Base-by-base conservation (phyloP, 92 coral and sea anemone species). In the Siderastrea radians region DNA sequence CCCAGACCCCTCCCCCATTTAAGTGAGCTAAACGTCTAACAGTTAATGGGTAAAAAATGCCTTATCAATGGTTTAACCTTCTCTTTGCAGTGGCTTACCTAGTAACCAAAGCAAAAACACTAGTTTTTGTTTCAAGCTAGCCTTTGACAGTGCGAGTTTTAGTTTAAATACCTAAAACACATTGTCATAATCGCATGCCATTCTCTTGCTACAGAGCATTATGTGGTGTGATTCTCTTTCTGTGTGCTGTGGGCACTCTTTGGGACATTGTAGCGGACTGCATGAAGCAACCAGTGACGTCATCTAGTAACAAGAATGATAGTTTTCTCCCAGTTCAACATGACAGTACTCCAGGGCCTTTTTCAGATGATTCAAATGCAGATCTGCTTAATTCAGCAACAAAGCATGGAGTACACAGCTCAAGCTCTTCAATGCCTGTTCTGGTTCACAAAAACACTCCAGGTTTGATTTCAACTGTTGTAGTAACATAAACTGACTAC, bases 221-320 rank as follows among this genome's bases (percentile, higher is more conserved):
- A 48, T 72, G 76, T 13, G 76, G 76, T 1, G 76, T 72, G 55
- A 72, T 72, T 49, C 76, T 72, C n/a, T 49, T 6, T 72, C 76
- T 72, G 76, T 72, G 76, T 48, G n/a, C 52, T 16, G 49, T 72
- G 49, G 76, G 76, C 26, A 72, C 76, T 0, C 0, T 72, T 15
- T 45, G 51, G 76, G 58, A 72, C 52, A 49, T 72, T 49, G 17
- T 49, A 49, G 15, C 76, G 6, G 76, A 72, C 8, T 72, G 76
- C 16, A 48, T 72, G 76, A 72, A 72, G 45, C 76, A 54, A 72
- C 51, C 49, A 6, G 5, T n/a, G 19, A 43, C 47, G 16, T 49
- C 76, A 16, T 15, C 76, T 72, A 8, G 47, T 15, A 72, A 38
- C 76, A 72, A 72, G 76, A 72, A 72, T 72, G 76, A 72, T 47